Base-by-base conservation (phyloP, 2,113 vertebrate species). In the Pterocles gutturalis region DNA sequence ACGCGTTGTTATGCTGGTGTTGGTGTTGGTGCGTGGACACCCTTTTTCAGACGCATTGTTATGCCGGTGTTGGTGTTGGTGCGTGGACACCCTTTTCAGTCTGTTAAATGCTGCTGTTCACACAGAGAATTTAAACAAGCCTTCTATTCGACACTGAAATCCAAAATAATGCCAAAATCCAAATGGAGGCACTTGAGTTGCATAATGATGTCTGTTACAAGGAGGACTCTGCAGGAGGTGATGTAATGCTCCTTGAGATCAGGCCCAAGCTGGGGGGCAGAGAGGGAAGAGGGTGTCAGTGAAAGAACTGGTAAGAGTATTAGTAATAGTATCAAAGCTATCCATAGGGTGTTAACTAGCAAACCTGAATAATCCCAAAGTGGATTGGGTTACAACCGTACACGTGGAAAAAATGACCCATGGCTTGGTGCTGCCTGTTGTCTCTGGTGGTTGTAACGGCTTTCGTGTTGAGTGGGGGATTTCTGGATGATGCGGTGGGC, bases 111-210 rank as follows among this genome's bases (percentile, higher is more conserved):
- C 89, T 76, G 81, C 94, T 83, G 94, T 41, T 96, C 96, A 95
- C 91, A 95, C 89, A 34, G 92, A 31, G 95, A 95, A 95, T 95
- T 97, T 97, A 90, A 97, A 96, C 95, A 97, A 97, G 94, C 91
- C 77, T 61, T 10, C 96, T 82, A 95, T 97, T 97, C 90, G 93
- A 65, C 8, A 3, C 64, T 18, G 53, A 92, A 89, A 92, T 89
- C 69, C 92, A 95, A 94, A 97, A 96, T 96, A 95, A 95, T 4
- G 21, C 90, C 81, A 82, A 96, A 95, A 96, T 78, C 94, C 95
- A 96, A 97, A 92, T 96, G 95, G 93, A 95, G 94, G 83, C 94
- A 97, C 92, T 97, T 97, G 62, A 95, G 66, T 91, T 94, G 89
- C 89, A 95, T 87, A 94, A 97, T 96, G 29, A 96, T 84, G 91